phyloP scores from a whole-genome alignment of 2,113 vertebrate species.

The human (Homo sapiens) region DNA sequence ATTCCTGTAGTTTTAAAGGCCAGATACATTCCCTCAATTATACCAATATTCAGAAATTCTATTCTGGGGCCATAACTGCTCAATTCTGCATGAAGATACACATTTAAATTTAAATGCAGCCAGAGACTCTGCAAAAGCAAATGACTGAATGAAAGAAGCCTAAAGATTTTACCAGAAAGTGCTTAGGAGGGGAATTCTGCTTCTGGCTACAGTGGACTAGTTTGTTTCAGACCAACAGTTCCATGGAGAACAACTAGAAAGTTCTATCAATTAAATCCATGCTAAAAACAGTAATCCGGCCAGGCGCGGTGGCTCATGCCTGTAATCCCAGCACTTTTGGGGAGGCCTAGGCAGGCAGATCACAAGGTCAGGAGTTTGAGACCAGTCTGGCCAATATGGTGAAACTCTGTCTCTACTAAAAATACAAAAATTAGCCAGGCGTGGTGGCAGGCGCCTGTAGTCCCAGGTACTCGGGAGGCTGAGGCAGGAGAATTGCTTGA shows the following conservation, averaged over 20 bases:
- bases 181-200: not conserved
- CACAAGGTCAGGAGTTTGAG: no score
- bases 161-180: slow-evolving; percentile 46
- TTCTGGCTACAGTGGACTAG: not conserved
- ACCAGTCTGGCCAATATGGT: no score
- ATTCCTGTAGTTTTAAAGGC: not conserved
- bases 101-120: slow-evolving; percentile 75
- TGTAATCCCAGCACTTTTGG: no score
- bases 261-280: not conserved
- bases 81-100: slow-evolving; percentile 59
- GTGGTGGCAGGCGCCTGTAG: no score
- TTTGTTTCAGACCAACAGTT: slow-evolving; percentile 11
- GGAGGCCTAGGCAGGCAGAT: no score
- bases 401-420: no score
- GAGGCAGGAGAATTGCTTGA: no score
- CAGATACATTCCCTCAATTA: slow-evolving; percentile 56
- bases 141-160: slow-evolving; percentile 53
- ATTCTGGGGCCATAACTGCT: slow-evolving; percentile 40
- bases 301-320: no score
- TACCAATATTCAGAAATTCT: slow-evolving; percentile 55
- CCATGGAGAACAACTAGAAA: not conserved
- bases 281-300: not conserved
- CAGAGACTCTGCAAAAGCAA: slow-evolving; percentile 60
- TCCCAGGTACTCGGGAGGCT: no score
- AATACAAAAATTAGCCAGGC: no score